A percentile compares a stretch with the other conserved stretches of the same genome.
These are phyloP conservation scores for Cloeon dipterum DNA, from an alignment of 2,888 invertebrate species.

Conservation along the genomic window DNA sequence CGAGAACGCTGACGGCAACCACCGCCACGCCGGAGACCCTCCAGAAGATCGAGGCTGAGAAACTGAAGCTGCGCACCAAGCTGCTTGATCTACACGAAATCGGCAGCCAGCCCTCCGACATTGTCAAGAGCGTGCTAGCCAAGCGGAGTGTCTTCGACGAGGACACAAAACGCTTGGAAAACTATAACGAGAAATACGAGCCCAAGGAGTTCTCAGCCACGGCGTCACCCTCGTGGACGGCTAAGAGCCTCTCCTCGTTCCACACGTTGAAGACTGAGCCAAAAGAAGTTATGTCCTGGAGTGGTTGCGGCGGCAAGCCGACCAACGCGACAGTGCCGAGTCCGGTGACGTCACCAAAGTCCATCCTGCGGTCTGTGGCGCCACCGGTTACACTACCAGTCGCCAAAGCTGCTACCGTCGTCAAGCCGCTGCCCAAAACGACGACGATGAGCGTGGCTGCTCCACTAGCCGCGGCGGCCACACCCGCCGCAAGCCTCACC, in stretches of 20 bases:
- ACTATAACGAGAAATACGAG: slow-evolving; percentile 63
- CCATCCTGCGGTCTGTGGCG: not conserved
- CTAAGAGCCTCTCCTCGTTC: slow-evolving; percentile 1
- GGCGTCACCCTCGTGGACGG: slow-evolving; percentile 16
- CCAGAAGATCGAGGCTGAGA: slow-evolving; percentile 18
- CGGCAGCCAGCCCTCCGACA: slow-evolving; percentile 70
- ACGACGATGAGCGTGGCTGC: no score
- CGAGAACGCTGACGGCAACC: slow-evolving; percentile 31
- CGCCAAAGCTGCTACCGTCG: not conserved
- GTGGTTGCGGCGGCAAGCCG: slow-evolving; percentile 7
- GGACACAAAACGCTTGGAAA: slow-evolving; percentile 78
- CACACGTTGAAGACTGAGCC: slow-evolving; percentile 10
- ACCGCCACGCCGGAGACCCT: slow-evolving; percentile 23
- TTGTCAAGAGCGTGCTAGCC: slow-evolving; percentile 75
- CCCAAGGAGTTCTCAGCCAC: slow-evolving; percentile 25
- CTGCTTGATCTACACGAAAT: slow-evolving; percentile 51
- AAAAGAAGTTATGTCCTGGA: slow-evolving; percentile 8
- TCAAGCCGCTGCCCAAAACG: slow-evolving; percentile 2
- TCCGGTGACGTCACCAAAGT: slow-evolving; percentile 5
- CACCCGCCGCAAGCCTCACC: slow-evolving; percentile 8
- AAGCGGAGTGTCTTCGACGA: slow-evolving; percentile 91
- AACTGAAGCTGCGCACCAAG: slow-evolving; percentile 40
- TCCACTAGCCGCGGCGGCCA: slow-evolving; percentile 5
- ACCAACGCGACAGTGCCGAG: slow-evolving; percentile 7
- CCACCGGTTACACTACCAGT: not conserved